A percentile compares a stretch with the other conserved stretches of the same genome.
phyloP scores from a whole-genome alignment of 2,888 invertebrate species.

The Limnephilus lunatus region DNA sequence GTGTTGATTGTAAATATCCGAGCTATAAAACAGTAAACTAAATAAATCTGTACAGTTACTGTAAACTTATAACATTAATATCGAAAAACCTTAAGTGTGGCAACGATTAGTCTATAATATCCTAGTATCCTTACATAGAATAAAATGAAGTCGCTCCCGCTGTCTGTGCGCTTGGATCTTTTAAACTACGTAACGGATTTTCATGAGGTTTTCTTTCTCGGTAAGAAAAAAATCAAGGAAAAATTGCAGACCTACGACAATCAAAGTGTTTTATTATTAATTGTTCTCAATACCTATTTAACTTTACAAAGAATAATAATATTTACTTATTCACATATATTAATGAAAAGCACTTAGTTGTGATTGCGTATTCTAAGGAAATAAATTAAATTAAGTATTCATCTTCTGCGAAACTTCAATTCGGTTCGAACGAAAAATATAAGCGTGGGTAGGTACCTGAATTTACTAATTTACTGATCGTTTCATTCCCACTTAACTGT shows the following conservation, averaged over 20 bases:
- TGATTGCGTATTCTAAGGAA: not conserved
- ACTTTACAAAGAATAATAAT: not conserved
- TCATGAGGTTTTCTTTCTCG: too few relatives aligned
- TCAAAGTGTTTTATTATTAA: not conserved
- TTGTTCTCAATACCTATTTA: not conserved
- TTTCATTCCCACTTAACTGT: not conserved
- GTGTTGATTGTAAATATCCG: too few relatives aligned
- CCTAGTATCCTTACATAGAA: too few relatives aligned
- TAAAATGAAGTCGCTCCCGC: too few relatives aligned
- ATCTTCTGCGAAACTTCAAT: not conserved
- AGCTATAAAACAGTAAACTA: too few relatives aligned
- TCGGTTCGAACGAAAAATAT: not conserved
- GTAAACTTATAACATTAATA: too few relatives aligned
- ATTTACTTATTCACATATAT: not conserved
- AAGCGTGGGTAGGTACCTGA: not conserved
- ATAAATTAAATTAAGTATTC: not conserved
- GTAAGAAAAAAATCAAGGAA: too few relatives aligned
- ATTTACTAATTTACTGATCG: conserved; percentile 6
- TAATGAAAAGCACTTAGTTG: not conserved
- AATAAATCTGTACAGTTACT: too few relatives aligned
- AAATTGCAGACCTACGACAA: not conserved
- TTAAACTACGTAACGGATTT: too few relatives aligned
- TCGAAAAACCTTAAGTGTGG: too few relatives aligned
- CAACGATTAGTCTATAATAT: too few relatives aligned
- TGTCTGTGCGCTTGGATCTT: too few relatives aligned